These are phyloP conservation scores for Saccostrea glomerata DNA, from an alignment of 1,140 invertebrate genomes.

Conservation along the genomic window DNA sequence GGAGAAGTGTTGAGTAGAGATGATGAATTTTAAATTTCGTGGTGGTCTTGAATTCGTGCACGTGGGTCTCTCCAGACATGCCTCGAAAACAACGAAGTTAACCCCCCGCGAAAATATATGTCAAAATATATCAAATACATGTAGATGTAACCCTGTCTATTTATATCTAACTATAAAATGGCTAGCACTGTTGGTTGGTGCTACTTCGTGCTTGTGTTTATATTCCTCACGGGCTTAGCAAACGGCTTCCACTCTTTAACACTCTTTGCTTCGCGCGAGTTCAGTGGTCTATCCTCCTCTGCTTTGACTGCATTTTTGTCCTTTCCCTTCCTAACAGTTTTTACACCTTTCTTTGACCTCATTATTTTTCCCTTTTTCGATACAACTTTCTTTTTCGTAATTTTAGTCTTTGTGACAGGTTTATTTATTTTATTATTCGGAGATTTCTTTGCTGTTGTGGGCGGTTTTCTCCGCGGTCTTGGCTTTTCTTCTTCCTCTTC, in stretches of 20 bases:
- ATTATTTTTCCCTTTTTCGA: not conserved
- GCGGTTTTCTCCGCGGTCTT: not conserved
- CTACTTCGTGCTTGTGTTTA: constrained; percentile 45
- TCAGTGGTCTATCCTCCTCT: not conserved
- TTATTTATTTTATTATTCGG: not conserved
- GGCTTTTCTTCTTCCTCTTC: not conserved
- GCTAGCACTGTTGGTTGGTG: no score
- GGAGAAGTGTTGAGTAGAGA: no score
- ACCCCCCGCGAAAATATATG: no score
- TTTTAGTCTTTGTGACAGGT: not conserved
- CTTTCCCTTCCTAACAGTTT: not conserved
- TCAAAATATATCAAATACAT: no score
- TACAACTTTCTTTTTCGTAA: constrained; percentile 15
- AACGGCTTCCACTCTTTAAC: constrained; percentile 40
- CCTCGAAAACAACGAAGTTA: no score
- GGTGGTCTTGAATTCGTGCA: no score
- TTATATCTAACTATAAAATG: no score
- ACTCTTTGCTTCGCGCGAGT: constrained; percentile 1
- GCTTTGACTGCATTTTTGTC: not conserved
- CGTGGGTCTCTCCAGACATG: no score
- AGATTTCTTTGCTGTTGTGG: not conserved
- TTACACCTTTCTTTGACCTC: not conserved
- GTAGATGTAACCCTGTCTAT: no score
- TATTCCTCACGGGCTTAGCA: constrained; percentile 41
- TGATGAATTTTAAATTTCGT: no score